A percentile compares a stretch with the other conserved stretches of the same genome.
Evolutionary conservation across 2,888 invertebrate genomes (phyloP).

Genomic region (Callyntrura guangdongensis): DNA sequence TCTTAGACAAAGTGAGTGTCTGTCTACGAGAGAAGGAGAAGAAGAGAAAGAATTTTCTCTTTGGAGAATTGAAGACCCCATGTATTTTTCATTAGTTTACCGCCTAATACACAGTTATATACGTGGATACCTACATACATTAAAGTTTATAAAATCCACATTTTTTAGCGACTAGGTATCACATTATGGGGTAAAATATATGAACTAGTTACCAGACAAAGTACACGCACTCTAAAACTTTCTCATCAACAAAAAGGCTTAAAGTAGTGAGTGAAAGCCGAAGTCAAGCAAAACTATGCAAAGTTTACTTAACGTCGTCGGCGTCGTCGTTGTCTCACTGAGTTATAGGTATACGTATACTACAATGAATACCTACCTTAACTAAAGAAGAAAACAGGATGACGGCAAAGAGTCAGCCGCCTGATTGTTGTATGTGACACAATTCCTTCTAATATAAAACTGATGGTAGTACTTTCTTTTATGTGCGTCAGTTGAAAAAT

Average conservation of each 20-base stretch:
- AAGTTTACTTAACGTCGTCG: slow-evolving; percentile 20
- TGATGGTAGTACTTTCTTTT: neutral
- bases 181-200: neutral
- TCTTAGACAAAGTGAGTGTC: neutral
- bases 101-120: neutral
- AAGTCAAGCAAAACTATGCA: slow-evolving; percentile 25
- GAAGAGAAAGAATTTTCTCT: neutral
- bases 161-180: neutral
- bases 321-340: neutral
- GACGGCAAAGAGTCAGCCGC: neutral
- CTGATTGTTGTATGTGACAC: slow-evolving; percentile 35
- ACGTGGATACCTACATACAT: neutral
- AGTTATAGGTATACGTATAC: neutral
- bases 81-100: slow-evolving; percentile 43
- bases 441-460: slow-evolving; percentile 50
- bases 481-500: neutral
- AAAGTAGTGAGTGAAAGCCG: neutral
- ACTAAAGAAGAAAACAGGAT: neutral
- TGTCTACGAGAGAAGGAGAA: neutral
- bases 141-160: neutral
- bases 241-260: slow-evolving; percentile 19
- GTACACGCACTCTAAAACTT: slow-evolving; percentile 1
- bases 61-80: neutral
- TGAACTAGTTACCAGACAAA: neutral
- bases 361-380: neutral